These are phyloP conservation scores for Halocaridina rubra DNA, from an alignment of 2,888 invertebrate species.

Conservation along the genomic window DNA sequence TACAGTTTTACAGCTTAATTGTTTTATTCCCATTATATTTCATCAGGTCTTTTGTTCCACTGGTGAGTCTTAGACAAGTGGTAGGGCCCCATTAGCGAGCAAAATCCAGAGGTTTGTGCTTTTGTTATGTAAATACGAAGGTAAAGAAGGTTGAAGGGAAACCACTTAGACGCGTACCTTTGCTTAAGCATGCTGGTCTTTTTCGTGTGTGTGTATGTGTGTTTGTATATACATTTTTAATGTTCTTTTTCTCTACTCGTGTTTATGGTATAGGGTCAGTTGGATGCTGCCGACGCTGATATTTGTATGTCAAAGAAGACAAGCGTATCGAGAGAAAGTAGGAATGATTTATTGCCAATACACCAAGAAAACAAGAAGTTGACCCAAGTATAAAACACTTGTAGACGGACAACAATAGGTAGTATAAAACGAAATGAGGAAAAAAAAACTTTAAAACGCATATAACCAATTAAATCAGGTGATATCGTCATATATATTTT, in stretches of 20 bases:
- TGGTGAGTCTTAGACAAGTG: conserved; percentile 35
- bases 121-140: conserved; percentile 37
- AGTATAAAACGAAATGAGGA: too few species aligned
- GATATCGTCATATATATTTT: too few species aligned
- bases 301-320: not conserved
- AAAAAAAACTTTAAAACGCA: too few species aligned
- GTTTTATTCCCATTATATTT: conserved; percentile 57
- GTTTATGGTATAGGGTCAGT: not conserved
- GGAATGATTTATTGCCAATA: not conserved
- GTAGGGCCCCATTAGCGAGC: not conserved
- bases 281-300: not conserved
- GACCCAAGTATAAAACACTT: too few species aligned
- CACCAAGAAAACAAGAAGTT: too few species aligned
- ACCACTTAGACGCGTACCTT: conserved; percentile 2
- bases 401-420: too few species aligned
- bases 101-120: not conserved
- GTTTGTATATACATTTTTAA: too few species aligned
- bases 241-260: not conserved
- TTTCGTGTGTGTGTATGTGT: too few species aligned
- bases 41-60: conserved; percentile 49
- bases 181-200: not conserved
- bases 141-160: not conserved
- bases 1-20: conserved; percentile 54
- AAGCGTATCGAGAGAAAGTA: not conserved
- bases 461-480: too few species aligned